phyloP scores from a whole-genome alignment of 35 echinoderm and acorn worm genomes.

The Amphiura filiformis region DNA sequence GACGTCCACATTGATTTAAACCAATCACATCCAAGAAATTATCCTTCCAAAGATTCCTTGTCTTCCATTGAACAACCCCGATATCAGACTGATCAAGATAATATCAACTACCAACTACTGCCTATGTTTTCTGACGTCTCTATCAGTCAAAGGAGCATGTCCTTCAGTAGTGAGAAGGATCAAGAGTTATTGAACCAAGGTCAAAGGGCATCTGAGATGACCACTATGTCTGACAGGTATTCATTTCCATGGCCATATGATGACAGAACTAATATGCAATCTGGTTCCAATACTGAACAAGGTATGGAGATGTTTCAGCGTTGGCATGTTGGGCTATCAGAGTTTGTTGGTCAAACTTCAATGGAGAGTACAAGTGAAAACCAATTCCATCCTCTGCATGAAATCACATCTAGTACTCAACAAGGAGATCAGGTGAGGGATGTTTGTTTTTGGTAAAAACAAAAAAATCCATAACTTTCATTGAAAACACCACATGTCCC shows the following conservation, averaged over 20 bases:
- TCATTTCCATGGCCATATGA: neutral
- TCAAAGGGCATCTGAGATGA: neutral
- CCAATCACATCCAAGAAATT: neutral
- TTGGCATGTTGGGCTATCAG: neutral
- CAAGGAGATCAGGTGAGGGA: neutral
- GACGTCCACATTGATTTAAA: neutral
- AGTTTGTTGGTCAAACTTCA: neutral
- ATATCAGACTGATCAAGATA: neutral
- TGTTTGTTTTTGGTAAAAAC: no score
- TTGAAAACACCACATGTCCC: no score
- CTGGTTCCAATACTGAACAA: neutral
- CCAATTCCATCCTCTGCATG: neutral
- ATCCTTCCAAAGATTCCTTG: neutral
- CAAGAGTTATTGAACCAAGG: neutral
- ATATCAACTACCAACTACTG: neutral
- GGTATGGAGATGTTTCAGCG: neutral
- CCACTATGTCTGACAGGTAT: neutral
- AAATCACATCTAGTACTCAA: neutral
- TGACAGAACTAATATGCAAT: neutral
- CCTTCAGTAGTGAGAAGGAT: constrained; percentile 10
- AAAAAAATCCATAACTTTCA: no score
- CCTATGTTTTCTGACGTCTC: constrained; percentile 59
- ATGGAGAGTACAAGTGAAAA: neutral
- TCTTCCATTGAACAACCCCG: neutral
- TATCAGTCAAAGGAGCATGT: constrained; percentile 35